Evolutionary conservation across 2,113 vertebrate genomes (phyloP).

Genomic region (Clarias gariepinus): DNA sequence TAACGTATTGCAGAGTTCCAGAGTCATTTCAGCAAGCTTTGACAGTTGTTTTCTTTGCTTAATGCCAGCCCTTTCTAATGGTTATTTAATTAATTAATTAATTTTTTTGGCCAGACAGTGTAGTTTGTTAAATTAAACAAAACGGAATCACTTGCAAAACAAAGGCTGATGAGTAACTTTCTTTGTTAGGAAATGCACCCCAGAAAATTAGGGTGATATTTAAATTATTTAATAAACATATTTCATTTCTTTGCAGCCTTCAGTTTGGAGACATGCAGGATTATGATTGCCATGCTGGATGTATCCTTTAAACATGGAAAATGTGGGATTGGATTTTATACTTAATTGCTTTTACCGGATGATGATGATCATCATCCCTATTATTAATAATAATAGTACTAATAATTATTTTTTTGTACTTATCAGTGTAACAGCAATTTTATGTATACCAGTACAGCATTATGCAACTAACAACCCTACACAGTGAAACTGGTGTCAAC

Average conservation of each 20-base stretch:
- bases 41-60: too few species aligned
- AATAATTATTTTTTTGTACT: too few species aligned
- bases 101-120: too few species aligned
- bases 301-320: constrained; percentile 77
- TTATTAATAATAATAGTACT: too few species aligned
- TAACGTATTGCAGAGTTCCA: too few species aligned
- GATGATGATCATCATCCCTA: too few species aligned
- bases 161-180: neutral
- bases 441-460: neutral
- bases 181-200: neutral
- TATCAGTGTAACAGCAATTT: neutral
- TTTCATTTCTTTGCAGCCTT: constrained; percentile 73
- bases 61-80: too few species aligned
- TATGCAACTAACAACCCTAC: neutral
- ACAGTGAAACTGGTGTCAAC: neutral
- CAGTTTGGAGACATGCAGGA: constrained; percentile 86
- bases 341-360: too few species aligned
- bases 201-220: neutral
- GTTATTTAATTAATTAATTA: too few species aligned
- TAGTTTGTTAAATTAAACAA: too few species aligned
- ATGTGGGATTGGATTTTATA: neutral
- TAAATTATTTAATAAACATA: neutral
- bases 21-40: too few species aligned
- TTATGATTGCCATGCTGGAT: constrained; percentile 89
- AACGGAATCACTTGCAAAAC: neutral